Evolutionary conservation across 2,113 vertebrate genomes (phyloP), one percentile per base, ranked within the genome.

Genomic region (Platysteira castanea): DNA sequence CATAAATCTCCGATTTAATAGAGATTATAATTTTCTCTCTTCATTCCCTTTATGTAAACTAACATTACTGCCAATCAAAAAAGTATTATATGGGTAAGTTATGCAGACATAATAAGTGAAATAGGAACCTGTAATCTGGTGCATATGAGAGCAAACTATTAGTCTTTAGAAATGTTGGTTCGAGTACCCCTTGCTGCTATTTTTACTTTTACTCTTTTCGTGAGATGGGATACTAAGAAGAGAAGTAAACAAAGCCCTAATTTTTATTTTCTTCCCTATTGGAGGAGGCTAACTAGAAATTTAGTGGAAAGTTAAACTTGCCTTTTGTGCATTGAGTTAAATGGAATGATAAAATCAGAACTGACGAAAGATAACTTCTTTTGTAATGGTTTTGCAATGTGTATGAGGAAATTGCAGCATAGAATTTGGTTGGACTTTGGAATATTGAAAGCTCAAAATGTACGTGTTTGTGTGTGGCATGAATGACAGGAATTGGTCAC

Each of bases 381-480:
- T 59, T 46, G 6, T 39, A 16, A 53, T 33, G 14, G 4, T 41
- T 87, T 79, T 64, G 31, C 30, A 76, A 3, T 10, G 7, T 39
- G 33, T 20, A 3, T 14, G 28, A 75, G 60, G 50, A 94, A 93
- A 22, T 46, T 87, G 30, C 44, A 68, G 23, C 6, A 13, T 60
- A 26, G 26, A 27, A 44, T 44, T 33, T 78, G 30, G 8, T 31
- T 82, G 65, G 37, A 54, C 52, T 93, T 75, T 5, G 6, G 56
- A 49, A 15, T 81, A 39, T 3, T 2, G 4, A 41, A 35, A 70
- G 7, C 37, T 81, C 39, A 56, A 56, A 87, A 78, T 11, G 4
- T 39, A 31, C 1, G 1, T n/a, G 4, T 27, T 67, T 57, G 31
- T 65, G 4, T 52, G 11, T 54, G 30, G 6, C 41, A n/a, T 0